These are phyloP conservation scores for Zaprionus kolodkinae DNA, from an alignment of 1,140 invertebrate species.

Conservation along the genomic window DNA sequence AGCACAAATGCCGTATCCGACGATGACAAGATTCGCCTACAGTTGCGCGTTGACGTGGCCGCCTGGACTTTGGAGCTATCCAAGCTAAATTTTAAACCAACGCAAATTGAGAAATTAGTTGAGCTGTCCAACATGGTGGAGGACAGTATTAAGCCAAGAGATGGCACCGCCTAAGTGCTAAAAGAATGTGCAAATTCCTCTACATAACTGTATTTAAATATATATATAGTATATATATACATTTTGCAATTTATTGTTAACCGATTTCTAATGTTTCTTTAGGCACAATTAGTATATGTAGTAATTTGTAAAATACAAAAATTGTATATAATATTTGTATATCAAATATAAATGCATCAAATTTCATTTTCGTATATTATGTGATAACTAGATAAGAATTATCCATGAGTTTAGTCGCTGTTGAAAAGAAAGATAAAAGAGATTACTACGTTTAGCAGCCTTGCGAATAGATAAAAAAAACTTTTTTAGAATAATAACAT, in stretches of 20 bases:
- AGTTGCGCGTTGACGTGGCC: constrained; percentile 94
- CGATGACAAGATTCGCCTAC: constrained; percentile 96
- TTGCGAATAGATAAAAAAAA: not conserved
- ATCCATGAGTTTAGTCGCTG: constrained; percentile 66
- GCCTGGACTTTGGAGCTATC: constrained; percentile 84
- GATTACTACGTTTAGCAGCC: constrained; percentile 58
- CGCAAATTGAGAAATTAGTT: constrained; percentile 62
- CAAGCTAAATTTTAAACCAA: constrained; percentile 66
- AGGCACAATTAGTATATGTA: constrained; percentile 62
- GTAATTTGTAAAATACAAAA: constrained; percentile 50
- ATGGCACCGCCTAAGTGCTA: constrained; percentile 31
- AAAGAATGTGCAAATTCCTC: not conserved
- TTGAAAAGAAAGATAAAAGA: constrained; percentile 68
- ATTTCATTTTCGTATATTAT: constrained; percentile 58
- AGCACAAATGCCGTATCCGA: constrained; percentile 87
- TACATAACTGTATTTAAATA: constrained; percentile 15
- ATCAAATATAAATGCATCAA: constrained; percentile 77
- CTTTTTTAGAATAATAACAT: constrained; percentile 25
- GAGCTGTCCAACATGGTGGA: constrained; percentile 71
- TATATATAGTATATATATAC: constrained; percentile 26
- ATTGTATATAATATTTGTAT: constrained; percentile 71
- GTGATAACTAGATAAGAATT: constrained; percentile 29
- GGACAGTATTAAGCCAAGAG: constrained; percentile 72
- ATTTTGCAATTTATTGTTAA: constrained; percentile 68
- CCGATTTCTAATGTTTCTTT: constrained; percentile 56